A percentile compares a stretch with the other conserved stretches of the same genome.
Evolutionary conservation across 2,888 invertebrate species (phyloP).

Genomic region (Orthosia gracilis): DNA sequence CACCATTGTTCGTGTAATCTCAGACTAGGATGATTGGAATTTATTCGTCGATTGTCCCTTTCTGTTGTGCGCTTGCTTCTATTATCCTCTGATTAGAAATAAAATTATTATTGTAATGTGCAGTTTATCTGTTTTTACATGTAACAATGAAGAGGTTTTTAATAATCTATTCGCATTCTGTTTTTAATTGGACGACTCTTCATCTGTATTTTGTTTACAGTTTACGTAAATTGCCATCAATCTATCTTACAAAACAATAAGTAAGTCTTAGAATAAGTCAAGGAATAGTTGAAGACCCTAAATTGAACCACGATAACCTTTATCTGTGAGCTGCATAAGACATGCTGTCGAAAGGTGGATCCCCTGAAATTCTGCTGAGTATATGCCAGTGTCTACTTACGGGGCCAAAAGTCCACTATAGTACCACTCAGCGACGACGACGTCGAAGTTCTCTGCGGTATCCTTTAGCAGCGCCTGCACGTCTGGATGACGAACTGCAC

Average conservation of each 20-base stretch:
- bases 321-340: too few species aligned
- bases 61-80: conserved; percentile 20
- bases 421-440: conserved; percentile 79
- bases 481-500: conserved; percentile 72
- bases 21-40: conserved; percentile 34
- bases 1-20: conserved; percentile 38
- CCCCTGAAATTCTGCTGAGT: neutral
- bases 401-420: conserved; percentile 78
- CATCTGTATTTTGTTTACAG: neutral
- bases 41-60: conserved; percentile 9
- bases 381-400: conserved; percentile 68
- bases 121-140: neutral
- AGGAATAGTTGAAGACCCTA: neutral
- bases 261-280: neutral
- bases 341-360: neutral
- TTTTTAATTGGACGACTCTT: neutral
- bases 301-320: too few species aligned
- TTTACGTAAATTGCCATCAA: neutral
- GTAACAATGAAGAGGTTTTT: neutral
- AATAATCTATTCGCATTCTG: neutral
- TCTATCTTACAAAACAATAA: neutral
- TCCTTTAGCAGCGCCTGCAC: conserved; percentile 72
- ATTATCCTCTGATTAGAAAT: conserved; percentile 3
- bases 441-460: conserved; percentile 68
- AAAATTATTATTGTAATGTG: neutral